phyloP scores from a whole-genome alignment of 30 jellyfish, hydroid and myxozoan genomes.

The Nemopilema nomurai region DNA sequence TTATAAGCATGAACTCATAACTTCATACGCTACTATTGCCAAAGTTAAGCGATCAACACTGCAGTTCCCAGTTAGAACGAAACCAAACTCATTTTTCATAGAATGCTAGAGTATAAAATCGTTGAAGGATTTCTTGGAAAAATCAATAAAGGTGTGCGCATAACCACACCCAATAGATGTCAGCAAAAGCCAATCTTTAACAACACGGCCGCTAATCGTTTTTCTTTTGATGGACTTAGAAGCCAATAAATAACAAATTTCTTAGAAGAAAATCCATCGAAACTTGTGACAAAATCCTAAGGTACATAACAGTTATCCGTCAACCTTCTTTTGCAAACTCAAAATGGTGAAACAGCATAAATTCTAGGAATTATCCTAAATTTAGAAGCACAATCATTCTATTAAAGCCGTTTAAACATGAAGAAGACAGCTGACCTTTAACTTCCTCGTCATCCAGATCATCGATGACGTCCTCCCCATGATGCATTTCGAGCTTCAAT shows the following conservation, averaged over 20 bases:
- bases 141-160: no score
- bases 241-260: neutral
- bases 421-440: slow-evolving; percentile 56
- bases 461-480: slow-evolving; percentile 81
- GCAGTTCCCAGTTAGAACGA: neutral
- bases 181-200: neutral
- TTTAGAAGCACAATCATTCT: no score
- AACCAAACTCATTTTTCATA: neutral
- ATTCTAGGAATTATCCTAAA: no score
- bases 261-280: no score
- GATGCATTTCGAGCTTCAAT: slow-evolving; percentile 46
- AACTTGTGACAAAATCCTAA: no score
- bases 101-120: neutral
- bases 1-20: no score
- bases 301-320: no score
- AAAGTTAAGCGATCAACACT: neutral
- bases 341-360: no score
- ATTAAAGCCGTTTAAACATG: neutral
- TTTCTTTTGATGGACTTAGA: neutral
- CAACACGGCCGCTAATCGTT: neutral
- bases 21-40: no score
- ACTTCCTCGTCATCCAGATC: slow-evolving; percentile 94
- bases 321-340: no score
- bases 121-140: neutral
- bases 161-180: neutral